Evolutionary conservation across 1,140 invertebrate genomes (phyloP), one percentile per base, ranked within the genome.

Genomic region (Papilio aristodemus): DNA sequence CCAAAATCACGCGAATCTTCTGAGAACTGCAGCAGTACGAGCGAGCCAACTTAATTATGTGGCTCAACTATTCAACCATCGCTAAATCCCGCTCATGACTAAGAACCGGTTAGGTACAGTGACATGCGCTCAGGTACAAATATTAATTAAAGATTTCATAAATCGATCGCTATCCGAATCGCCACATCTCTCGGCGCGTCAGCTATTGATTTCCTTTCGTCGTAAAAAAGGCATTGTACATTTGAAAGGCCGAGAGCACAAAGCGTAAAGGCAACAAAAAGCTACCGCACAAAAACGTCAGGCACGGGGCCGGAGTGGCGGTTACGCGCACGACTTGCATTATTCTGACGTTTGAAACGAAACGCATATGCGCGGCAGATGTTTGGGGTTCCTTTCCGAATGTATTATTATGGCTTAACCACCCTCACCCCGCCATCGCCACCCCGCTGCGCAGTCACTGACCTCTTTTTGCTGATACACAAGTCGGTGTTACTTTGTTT

Each of bases 361-460:
- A 82, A 79, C 78, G 83, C 89, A 91, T 83, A 89, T 91, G 89
- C 83, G 82, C 75, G 78, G 85, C 87, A 91, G 89, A 91, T 91
- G 89, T 87, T 87, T 76, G 78, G 86, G 88, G 84, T 80, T 84
- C 75, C 39, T 81, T 89, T 88, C 83, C 79, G 81, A 85, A 86
- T 86, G 82, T 89, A 80, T 87, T 89, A 89, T 86, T 89, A 77
- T 74, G 72, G 68, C 79, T 75, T 80, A 78, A 76, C 76, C 80
- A 71, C 80, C 79, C 78, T 71, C 77, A 68, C 73, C 67, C 74
- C 70, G 68, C 68, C 71, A 37, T 69, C 71, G 77, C 81, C 79
- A 83, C 85, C 84, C 89, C 83, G 73, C 78, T 77, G 80, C 74
- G 79, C 83, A 88, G 89, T 89, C 87, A 89, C 70, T 89, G 89